Evolutionary conservation across 2,113 vertebrate genomes (phyloP).

Genomic region (Phalacrocorax aristotelis): DNA sequence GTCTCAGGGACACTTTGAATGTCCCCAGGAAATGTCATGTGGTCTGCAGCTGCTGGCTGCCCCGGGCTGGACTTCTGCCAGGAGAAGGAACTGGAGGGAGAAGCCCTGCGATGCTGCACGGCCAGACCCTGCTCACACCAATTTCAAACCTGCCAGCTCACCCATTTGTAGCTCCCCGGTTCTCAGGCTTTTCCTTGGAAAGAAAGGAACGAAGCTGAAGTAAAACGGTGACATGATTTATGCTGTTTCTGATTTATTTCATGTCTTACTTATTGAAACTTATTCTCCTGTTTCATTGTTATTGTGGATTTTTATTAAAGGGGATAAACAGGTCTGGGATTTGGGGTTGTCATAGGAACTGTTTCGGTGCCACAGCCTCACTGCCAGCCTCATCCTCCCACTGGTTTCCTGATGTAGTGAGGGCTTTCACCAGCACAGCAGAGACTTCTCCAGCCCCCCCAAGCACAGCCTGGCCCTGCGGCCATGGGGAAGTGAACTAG

Average conservation of each 20-base stretch:
- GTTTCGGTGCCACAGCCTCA: not conserved
- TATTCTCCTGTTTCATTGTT: not conserved
- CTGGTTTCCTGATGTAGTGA: not conserved
- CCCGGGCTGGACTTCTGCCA: not conserved
- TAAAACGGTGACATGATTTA: not conserved
- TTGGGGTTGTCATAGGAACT: conserved; percentile 71
- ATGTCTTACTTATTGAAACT: not conserved
- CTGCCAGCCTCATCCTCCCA: not conserved
- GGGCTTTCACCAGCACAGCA: not conserved
- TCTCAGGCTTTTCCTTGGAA: not conserved
- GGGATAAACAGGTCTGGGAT: conserved; percentile 47
- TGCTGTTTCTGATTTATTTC: not conserved
- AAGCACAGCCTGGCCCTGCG: not conserved
- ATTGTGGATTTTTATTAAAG: conserved; percentile 33
- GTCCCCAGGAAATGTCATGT: fast-evolving
- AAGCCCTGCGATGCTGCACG: fast-evolving
- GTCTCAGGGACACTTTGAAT: not conserved
- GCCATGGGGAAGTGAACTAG: fast-evolving
- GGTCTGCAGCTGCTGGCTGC: not conserved
- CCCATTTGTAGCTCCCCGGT: not conserved
- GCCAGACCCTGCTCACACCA: not conserved
- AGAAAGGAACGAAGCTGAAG: not conserved
- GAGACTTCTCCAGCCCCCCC: not conserved
- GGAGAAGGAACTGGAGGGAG: not conserved
- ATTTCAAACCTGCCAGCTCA: not conserved